These are phyloP conservation scores for Bruchidius siliquastri DNA, from an alignment of 2,888 invertebrate genomes.

Conservation along the genomic window DNA sequence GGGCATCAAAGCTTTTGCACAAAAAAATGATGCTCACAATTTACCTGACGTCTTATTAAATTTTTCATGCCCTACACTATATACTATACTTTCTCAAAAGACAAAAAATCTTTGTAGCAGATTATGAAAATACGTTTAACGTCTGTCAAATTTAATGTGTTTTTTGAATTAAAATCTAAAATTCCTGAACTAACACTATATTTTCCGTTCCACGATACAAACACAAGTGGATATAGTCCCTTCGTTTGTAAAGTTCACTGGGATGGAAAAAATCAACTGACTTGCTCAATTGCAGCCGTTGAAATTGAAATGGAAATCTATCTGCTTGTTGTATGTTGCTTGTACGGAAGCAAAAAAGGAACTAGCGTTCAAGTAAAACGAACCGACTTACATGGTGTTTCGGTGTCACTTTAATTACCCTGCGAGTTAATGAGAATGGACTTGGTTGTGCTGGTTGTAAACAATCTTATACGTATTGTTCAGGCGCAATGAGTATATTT, in stretches of 20 bases:
- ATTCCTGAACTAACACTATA: too few species aligned
- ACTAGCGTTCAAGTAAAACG: background rate
- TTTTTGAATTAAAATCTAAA: too few species aligned
- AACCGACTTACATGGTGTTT: background rate
- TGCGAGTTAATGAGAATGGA: background rate
- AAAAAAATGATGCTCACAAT: too few species aligned
- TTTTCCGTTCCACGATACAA: too few species aligned
- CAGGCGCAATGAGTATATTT: background rate
- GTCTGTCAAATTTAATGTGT: too few species aligned
- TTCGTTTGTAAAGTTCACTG: background rate
- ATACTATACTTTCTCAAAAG: too few species aligned
- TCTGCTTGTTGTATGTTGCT: background rate
- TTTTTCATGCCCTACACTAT: too few species aligned
- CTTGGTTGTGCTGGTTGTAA: background rate
- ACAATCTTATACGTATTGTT: background rate
- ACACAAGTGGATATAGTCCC: constrained; percentile 1
- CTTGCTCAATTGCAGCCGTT: background rate
- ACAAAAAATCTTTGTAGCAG: too few species aligned
- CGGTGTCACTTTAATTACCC: background rate
- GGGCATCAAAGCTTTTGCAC: too few species aligned
- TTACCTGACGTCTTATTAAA: too few species aligned
- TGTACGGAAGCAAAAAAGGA: background rate
- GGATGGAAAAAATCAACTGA: background rate
- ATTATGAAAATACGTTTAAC: too few species aligned
- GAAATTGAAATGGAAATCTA: background rate